Evolutionary conservation across 2,888 invertebrate species (phyloP).

Genomic region (Macrophya alboannulata): DNA sequence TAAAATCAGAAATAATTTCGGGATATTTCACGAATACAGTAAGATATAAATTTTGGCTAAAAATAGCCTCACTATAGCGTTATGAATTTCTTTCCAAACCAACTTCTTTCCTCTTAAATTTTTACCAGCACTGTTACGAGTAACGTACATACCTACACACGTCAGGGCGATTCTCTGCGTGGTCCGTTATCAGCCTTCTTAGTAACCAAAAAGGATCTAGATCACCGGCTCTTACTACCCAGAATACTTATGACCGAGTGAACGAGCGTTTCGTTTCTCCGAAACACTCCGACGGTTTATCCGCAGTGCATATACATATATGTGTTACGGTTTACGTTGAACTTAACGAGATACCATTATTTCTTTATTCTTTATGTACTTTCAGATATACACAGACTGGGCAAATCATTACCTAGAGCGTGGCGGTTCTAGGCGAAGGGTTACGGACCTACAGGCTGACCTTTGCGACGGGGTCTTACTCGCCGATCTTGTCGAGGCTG

Average conservation of each 20-base stretch:
- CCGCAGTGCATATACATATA: background rate
- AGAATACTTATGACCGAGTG: slow-evolving; percentile 40
- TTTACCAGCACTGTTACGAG: background rate
- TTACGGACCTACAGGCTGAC: slow-evolving; percentile 93
- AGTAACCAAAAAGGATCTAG: slow-evolving; percentile 49
- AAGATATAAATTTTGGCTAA: background rate
- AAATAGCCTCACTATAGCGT: background rate
- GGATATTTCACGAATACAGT: too few species aligned
- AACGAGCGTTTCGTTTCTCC: slow-evolving; percentile 42
- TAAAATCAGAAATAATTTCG: too few species aligned
- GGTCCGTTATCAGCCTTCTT: slow-evolving; percentile 53
- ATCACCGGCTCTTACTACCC: slow-evolving; percentile 39
- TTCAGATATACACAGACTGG: slow-evolving; percentile 98
- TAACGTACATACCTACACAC: background rate
- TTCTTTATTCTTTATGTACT: slow-evolving; percentile 67
- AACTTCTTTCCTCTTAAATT: slow-evolving; percentile 26
- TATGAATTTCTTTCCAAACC: background rate
- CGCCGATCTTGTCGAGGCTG: slow-evolving; percentile 97
- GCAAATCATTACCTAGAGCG: slow-evolving; percentile 98
- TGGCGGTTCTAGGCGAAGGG: slow-evolving; percentile 92
- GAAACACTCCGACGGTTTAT: slow-evolving; percentile 48
- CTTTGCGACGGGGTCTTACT: slow-evolving; percentile 96
- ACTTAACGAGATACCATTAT: background rate
- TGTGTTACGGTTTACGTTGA: background rate
- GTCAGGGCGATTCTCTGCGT: slow-evolving; percentile 14